Evolutionary conservation across 30 jellyfish, hydroid and myxozoan genomes (phyloP).

Genomic region (Pelagia noctiluca): DNA sequence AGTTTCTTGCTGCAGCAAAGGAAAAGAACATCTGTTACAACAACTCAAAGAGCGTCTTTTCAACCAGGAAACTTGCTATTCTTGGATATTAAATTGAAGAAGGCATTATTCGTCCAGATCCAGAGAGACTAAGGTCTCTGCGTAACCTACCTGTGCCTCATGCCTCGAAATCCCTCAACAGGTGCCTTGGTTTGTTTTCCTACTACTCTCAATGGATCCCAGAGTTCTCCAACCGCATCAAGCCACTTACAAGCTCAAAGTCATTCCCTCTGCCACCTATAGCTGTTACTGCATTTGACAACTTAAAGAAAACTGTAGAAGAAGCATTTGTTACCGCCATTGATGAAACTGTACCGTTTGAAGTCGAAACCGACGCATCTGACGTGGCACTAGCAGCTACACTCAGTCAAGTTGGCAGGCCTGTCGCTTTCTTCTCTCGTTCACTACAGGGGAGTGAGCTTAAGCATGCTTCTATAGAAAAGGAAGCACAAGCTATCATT

Average conservation of each 20-base stretch:
- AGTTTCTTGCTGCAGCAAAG: conserved; percentile 55
- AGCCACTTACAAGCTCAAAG: conserved; percentile 38
- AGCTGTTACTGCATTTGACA: conserved; percentile 19
- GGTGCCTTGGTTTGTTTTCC: conserved; percentile 34
- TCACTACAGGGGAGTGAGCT: conserved; percentile 57
- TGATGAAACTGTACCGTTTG: conserved; percentile 56
- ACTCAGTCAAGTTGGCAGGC: conserved; percentile 80
- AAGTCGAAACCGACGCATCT: too few relatives aligned
- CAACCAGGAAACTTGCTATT: conserved; percentile 21
- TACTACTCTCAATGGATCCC: conserved; percentile 69
- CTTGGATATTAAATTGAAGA: conserved; percentile 47
- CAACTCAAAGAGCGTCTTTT: neutral
- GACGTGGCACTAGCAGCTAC: conserved; percentile 85
- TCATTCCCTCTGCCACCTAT: conserved; percentile 42
- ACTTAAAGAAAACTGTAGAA: conserved; percentile 20
- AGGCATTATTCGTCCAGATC: conserved; percentile 33
- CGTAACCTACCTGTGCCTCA: conserved; percentile 67
- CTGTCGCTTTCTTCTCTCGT: conserved; percentile 82
- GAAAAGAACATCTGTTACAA: conserved; percentile 9
- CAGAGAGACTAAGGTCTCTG: conserved; percentile 54
- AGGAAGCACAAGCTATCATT: conserved; percentile 80
- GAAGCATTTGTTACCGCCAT: conserved; percentile 28
- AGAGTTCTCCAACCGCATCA: conserved; percentile 22
- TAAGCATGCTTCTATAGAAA: conserved; percentile 68
- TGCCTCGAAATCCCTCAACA: conserved; percentile 42